Percentiles rank a stretch among this genome's conserved stretches.
Conservation (phyloP, 2,888 invertebrate genomes). For the Morpho achilles region DNA sequence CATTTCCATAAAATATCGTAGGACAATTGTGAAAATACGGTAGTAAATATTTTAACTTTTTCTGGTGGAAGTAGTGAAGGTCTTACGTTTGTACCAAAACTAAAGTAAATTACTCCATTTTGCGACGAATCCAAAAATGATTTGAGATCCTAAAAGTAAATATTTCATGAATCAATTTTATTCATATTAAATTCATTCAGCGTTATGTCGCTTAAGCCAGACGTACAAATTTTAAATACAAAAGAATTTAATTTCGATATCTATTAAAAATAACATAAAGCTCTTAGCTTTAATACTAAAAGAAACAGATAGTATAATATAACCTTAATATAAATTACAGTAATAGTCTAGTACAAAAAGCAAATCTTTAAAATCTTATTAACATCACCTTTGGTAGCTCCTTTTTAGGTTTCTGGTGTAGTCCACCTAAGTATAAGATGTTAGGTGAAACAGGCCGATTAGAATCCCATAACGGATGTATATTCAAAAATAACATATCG, state of each 20-base stretch:
- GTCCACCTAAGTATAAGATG: constrained; percentile 55
- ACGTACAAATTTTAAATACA: too few species aligned
- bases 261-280: too few species aligned
- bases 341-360: too few species aligned
- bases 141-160: constrained; percentile 33
- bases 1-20: constrained; percentile 52
- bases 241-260: too few species aligned
- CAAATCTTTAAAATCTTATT: too few species aligned
- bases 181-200: too few species aligned
- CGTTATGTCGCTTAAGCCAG: too few species aligned
- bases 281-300: too few species aligned
- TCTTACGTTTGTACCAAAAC: constrained; percentile 49
- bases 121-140: constrained; percentile 35
- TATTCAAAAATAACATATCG: constrained; percentile 57
- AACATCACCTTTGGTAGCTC: constrained; percentile 49
- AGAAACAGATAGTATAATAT: too few species aligned
- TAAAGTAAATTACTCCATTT: constrained; percentile 48
- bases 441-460: constrained; percentile 54
- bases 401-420: constrained; percentile 44
- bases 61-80: constrained; percentile 39
- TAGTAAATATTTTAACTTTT: constrained; percentile 31
- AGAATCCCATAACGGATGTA: constrained; percentile 47
- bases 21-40: constrained; percentile 42
- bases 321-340: too few species aligned
- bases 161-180: too few species aligned